phyloP scores from a whole-genome alignment of 2,797 vertebrate species.

The Epinephelus coioides region DNA sequence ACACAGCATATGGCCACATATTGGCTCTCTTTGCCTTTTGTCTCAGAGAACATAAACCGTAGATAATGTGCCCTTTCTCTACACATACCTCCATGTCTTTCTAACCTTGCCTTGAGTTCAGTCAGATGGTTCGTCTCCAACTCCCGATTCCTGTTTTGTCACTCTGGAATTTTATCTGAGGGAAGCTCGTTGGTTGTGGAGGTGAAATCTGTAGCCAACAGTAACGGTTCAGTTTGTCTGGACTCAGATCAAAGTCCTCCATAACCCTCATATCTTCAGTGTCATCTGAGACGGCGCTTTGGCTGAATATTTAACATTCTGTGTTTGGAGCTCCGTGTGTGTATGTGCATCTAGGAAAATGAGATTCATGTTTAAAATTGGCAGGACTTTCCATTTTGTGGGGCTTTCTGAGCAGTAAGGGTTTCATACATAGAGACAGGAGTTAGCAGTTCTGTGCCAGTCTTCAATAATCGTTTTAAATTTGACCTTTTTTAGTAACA shows the following conservation, averaged over 20 bases:
- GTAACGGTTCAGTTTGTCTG: not conserved
- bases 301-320: constrained; percentile 39
- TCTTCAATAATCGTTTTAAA: not conserved
- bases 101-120: not conserved
- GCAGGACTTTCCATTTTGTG: not conserved
- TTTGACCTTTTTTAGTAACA: not conserved
- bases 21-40: not conserved
- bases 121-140: not conserved
- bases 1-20: not conserved
- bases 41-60: not conserved
- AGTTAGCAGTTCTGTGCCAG: not conserved
- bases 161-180: constrained; percentile 27
- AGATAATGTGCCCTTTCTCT: not conserved
- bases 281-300: constrained; percentile 39
- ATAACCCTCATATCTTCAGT: constrained; percentile 15
- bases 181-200: not conserved
- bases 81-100: not conserved
- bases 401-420: not conserved
- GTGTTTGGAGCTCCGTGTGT: not conserved
- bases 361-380: not conserved
- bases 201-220: not conserved
- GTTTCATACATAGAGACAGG: constrained; percentile 1
- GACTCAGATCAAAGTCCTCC: constrained; percentile 30
- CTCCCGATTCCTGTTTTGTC: constrained; percentile 12
- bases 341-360: constrained; percentile 1